phyloP scores from a whole-genome alignment of 2,888 invertebrate genomes.

The Meloe dianella region DNA sequence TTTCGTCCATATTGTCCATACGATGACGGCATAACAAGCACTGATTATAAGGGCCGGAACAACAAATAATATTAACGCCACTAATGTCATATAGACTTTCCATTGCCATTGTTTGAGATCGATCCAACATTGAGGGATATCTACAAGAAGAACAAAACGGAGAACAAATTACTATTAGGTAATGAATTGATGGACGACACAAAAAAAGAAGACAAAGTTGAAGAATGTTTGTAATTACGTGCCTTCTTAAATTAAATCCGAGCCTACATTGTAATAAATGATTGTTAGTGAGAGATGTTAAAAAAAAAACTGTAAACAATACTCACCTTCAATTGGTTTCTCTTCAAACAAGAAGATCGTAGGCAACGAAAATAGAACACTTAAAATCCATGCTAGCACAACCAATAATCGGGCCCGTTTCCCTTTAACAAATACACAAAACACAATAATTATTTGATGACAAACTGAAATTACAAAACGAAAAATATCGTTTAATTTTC shows the following conservation, averaged over 20 bases:
- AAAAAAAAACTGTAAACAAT: background rate
- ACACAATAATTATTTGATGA: too few relatives aligned
- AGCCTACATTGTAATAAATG: too few relatives aligned
- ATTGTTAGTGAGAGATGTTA: too few relatives aligned
- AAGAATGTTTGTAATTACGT: too few relatives aligned
- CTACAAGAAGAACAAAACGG: conserved; percentile 54
- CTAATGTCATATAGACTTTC: conserved; percentile 88
- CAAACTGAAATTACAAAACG: too few relatives aligned
- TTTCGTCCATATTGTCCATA: conserved; percentile 91
- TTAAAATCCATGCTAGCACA: conserved; percentile 81
- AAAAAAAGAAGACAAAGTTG: too few relatives aligned
- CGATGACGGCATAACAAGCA: conserved; percentile 89
- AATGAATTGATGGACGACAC: too few relatives aligned
- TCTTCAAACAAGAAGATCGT: conserved; percentile 83
- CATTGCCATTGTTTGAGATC: conserved; percentile 78
- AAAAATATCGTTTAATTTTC: too few relatives aligned
- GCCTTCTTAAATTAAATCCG: too few relatives aligned
- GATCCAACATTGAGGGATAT: conserved; percentile 86
- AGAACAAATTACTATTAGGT: background rate
- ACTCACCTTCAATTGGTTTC: conserved; percentile 74
- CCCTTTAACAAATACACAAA: conserved; percentile 77
- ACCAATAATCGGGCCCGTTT: conserved; percentile 81
- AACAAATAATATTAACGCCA: conserved; percentile 82
- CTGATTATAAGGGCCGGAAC: conserved; percentile 87
- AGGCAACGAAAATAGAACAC: conserved; percentile 82